Evolutionary conservation across 2,797 vertebrate genomes (phyloP).

Genomic region (Hoplostethus atlanticus): DNA sequence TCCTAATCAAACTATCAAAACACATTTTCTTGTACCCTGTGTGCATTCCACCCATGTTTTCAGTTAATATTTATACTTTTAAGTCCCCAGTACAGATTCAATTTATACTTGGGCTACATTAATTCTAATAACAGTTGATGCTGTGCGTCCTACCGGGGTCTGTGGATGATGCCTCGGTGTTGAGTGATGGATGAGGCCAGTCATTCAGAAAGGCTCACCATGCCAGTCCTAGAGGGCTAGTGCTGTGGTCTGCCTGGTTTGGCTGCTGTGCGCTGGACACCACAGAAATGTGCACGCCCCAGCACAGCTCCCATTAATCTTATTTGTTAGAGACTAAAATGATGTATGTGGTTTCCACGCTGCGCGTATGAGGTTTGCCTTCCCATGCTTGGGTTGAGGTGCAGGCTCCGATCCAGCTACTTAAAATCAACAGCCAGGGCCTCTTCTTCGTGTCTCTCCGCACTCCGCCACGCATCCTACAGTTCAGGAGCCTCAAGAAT

Average conservation of each 20-base stretch:
- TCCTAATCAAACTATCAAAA: constrained; percentile 51
- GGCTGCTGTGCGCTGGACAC: constrained; percentile 60
- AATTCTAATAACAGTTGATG: constrained; percentile 67
- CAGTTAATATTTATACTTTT: constrained; percentile 52
- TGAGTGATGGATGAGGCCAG: constrained; percentile 63
- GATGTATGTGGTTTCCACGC: constrained; percentile 74
- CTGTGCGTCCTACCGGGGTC: constrained; percentile 51
- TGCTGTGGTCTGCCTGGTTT: constrained; percentile 65
- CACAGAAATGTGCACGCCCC: constrained; percentile 72
- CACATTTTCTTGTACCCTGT: constrained; percentile 57
- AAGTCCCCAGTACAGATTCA: constrained; percentile 52
- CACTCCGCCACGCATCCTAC: constrained; percentile 1
- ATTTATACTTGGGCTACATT: constrained; percentile 45
- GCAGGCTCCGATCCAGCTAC: constrained; percentile 57
- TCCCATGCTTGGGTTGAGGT: constrained; percentile 67
- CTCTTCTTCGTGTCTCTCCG: constrained; percentile 45
- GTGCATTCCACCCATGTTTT: constrained; percentile 65
- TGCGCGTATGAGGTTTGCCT: constrained; percentile 66
- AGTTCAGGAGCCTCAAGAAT: constrained; percentile 38
- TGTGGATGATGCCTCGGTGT: constrained; percentile 55
- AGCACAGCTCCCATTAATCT: constrained; percentile 76
- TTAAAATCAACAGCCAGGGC: constrained; percentile 56
- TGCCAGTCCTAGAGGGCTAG: constrained; percentile 58
- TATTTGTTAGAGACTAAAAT: constrained; percentile 76
- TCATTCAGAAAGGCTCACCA: constrained; percentile 56